A percentile compares a stretch with the other conserved stretches of the same genome.
These are phyloP conservation scores for Yponomeuta plumbellus DNA, from an alignment of 2,888 invertebrate genomes.

Conservation along the genomic window DNA sequence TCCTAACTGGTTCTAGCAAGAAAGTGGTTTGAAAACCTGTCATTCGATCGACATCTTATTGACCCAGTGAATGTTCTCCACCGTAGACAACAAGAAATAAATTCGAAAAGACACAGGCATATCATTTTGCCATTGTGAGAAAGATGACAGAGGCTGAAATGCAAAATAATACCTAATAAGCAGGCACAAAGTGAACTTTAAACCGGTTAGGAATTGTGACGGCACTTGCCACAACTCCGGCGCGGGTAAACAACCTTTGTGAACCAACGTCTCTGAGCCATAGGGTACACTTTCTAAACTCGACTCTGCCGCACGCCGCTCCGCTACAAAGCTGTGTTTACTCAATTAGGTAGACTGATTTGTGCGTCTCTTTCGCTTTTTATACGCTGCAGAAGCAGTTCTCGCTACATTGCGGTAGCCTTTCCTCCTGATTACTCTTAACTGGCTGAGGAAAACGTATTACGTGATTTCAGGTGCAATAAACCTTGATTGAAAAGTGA, in stretches of 20 bases:
- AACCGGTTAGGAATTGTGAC: neutral
- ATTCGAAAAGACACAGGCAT: neutral
- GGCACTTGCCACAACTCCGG: neutral
- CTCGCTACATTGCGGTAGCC: too few species aligned
- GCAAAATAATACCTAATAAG: neutral
- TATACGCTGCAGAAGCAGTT: too few species aligned
- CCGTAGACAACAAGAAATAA: neutral
- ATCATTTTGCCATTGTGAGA: neutral
- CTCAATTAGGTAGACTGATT: neutral
- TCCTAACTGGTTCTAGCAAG: neutral
- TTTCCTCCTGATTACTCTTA: too few species aligned
- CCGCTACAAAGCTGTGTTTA: neutral
- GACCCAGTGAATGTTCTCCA: neutral
- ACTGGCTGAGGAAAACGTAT: too few species aligned
- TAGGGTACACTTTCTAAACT: slow-evolving; percentile 1
- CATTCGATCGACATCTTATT: neutral
- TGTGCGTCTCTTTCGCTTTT: neutral
- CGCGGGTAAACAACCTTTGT: neutral
- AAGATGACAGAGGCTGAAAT: neutral
- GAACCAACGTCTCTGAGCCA: neutral
- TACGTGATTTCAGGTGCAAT: too few species aligned
- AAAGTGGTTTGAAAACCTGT: neutral
- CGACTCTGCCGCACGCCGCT: neutral
- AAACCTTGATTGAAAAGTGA: too few species aligned
- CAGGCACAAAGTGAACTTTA: neutral